Conservation (phyloP, 2,888 invertebrate genomes). For the Sceliomorpha sp. region DNA sequence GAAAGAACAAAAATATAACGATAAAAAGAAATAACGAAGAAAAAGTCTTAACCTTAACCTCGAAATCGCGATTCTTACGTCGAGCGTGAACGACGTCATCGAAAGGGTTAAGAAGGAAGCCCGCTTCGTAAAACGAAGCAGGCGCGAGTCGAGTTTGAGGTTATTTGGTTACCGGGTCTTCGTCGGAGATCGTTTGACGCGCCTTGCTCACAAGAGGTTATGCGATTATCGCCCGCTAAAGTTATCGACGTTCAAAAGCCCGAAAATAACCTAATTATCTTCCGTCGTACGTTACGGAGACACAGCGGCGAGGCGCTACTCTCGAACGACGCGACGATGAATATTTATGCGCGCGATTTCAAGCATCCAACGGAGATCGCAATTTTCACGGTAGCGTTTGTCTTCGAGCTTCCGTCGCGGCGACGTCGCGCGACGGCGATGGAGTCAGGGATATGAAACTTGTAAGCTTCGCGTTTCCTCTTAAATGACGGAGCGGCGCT, state of each 20-base stretch:
- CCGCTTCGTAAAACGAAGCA: constrained; percentile 16
- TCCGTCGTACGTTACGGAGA: constrained; percentile 59
- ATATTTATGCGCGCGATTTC: constrained; percentile 61
- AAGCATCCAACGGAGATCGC: constrained; percentile 29
- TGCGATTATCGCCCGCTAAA: constrained; percentile 49
- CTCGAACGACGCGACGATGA: constrained; percentile 64
- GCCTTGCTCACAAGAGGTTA: constrained; percentile 38
- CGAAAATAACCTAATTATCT: constrained; percentile 62
- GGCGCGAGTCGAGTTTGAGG: constrained; percentile 19
- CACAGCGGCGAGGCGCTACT: constrained; percentile 48
- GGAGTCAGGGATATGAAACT: no score
- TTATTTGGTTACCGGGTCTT: constrained; percentile 45
- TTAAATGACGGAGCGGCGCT: no score
- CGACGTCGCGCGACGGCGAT: no score
- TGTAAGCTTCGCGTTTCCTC: no score
- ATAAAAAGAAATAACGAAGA: no score
- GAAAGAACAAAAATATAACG: no score
- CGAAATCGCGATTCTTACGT: no score
- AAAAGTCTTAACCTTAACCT: no score
- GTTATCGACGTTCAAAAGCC: constrained; percentile 44
- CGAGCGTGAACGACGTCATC: no score
- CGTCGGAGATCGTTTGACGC: constrained; percentile 48
- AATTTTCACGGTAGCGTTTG: constrained; percentile 28
- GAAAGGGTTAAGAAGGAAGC: constrained; percentile 8
- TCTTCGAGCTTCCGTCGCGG: no score